These are phyloP conservation scores for Sebastes diploproa DNA, from an alignment of 2,797 vertebrate species.

Conservation along the genomic window DNA sequence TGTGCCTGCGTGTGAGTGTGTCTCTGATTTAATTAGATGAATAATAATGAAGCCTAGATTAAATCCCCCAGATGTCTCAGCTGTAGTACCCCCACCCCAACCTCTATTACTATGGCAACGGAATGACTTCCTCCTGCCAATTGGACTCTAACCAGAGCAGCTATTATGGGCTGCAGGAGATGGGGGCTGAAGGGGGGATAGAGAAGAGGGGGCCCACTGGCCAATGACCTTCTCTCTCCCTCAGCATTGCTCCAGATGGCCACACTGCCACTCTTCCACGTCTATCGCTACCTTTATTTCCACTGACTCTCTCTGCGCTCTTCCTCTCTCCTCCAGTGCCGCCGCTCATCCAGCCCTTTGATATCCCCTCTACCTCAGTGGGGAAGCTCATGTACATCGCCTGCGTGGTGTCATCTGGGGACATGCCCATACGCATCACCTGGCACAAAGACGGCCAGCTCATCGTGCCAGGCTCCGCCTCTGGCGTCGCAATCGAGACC, in stretches of 20 bases:
- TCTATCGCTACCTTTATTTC: conserved; percentile 55
- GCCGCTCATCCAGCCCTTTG: conserved; percentile 97
- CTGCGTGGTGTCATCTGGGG: conserved; percentile 97
- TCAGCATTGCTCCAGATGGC: conserved; percentile 71
- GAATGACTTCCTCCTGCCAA: conserved; percentile 86
- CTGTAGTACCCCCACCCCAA: conserved; percentile 81
- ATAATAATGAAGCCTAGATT: conserved; percentile 89
- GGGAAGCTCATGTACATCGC: conserved; percentile 99
- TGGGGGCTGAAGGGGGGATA: conserved; percentile 49
- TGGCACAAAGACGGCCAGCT: conserved; percentile 98
- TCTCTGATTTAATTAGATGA: conserved; percentile 90
- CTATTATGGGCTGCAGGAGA: conserved; percentile 85
- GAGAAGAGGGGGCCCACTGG: conserved; percentile 55
- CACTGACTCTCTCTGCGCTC: conserved; percentile 66
- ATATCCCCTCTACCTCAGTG: conserved; percentile 97
- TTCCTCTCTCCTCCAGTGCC: conserved; percentile 84
- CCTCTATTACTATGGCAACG: conserved; percentile 85
- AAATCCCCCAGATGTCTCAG: conserved; percentile 89
- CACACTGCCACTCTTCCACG: conserved; percentile 42
- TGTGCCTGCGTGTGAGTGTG: conserved; percentile 71
- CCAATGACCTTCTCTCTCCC: conserved; percentile 74
- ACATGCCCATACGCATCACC: conserved; percentile 99
- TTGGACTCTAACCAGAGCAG: conserved; percentile 87
- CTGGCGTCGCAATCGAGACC: conserved; percentile 96
- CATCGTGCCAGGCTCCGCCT: conserved; percentile 90